phyloP scores from a whole-genome alignment of 2,797 vertebrate genomes.

The Heliangelus exortis region DNA sequence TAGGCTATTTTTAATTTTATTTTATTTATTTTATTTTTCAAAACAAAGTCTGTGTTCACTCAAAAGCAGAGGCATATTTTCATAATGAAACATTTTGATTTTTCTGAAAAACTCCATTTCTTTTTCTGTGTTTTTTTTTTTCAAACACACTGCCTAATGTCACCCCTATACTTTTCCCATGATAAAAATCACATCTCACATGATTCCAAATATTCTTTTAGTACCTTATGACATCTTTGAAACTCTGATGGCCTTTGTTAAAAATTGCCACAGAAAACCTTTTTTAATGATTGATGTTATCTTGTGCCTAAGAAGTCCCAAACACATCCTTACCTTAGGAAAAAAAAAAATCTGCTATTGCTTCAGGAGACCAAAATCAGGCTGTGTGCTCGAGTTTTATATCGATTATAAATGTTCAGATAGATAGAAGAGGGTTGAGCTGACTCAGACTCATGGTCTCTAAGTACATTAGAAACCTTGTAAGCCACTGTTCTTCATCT shows the following conservation, averaged over 20 bases:
- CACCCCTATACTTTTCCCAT: neutral
- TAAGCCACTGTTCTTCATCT: neutral
- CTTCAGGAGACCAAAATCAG: neutral
- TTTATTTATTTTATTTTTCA: neutral
- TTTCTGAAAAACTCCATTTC: neutral
- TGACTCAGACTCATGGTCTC: neutral
- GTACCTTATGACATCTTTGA: neutral
- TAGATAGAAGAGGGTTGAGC: neutral
- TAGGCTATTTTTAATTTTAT: neutral
- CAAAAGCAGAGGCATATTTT: neutral
- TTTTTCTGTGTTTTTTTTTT: neutral
- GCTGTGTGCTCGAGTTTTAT: neutral
- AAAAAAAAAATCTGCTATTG: neutral
- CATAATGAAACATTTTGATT: neutral
- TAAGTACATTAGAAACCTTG: slow-evolving; percentile 4
- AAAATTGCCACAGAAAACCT: neutral
- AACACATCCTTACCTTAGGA: neutral
- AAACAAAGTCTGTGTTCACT: neutral
- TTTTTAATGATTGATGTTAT: neutral
- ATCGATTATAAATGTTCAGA: neutral
- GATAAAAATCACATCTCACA: accelerated
- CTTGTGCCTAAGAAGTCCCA: neutral
- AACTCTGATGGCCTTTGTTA: neutral
- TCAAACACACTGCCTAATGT: neutral
- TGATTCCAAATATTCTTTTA: neutral